Base-by-base conservation (phyloP, 1,140 invertebrate species). In the Habropoda laboriosa region DNA sequence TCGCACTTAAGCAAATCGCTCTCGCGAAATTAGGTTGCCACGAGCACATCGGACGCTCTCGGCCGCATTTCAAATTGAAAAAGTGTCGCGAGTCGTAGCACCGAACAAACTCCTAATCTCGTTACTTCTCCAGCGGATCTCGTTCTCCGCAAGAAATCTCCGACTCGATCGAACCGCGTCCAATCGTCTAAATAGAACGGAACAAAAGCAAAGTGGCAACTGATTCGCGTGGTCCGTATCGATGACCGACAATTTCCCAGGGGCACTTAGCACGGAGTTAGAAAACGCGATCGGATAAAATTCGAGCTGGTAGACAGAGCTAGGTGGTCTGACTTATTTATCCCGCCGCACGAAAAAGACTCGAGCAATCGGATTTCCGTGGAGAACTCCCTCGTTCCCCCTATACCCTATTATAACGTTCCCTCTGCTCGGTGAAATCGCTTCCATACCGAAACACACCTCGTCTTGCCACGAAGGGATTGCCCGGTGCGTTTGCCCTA, bases 401-500 rank as follows among this genome's bases (percentile, higher is more conserved):
- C 7, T 27, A 18, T 27, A 2, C 7, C 2, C 51, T 3, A 12
- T 57, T 70, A 18, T 40, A 18, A 6, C 61, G 27, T 27, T 24
- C 49, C 2, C 7, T 38, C 6, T 10, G 18, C 13, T 2, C 30
- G 3, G 0, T 40, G 21, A 53, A 55, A 70, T 68, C 45, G 45
- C 13, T 32, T n/a, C 7, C 55, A 67, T 24, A 10, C 35, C n/a
- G 35, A 70, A 67, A 58, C 35, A 42, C 35, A 0, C 35, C 35
- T 24, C 38, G 38, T 16, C n/a, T 18, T 63, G n/a, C 40, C 51
- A 30, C 38, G 40, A 49, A 51, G 13, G 32, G 71, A 49, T 63
- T 63, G 45, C 71, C 40, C 30, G 42, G 16, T 49, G 57, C 57
- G 66, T 68, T 68, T 35, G 47, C 66, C n/a, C 42, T 73, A 73